Base-by-base conservation (phyloP, 2,888 invertebrate species). In the Noctua comes region DNA sequence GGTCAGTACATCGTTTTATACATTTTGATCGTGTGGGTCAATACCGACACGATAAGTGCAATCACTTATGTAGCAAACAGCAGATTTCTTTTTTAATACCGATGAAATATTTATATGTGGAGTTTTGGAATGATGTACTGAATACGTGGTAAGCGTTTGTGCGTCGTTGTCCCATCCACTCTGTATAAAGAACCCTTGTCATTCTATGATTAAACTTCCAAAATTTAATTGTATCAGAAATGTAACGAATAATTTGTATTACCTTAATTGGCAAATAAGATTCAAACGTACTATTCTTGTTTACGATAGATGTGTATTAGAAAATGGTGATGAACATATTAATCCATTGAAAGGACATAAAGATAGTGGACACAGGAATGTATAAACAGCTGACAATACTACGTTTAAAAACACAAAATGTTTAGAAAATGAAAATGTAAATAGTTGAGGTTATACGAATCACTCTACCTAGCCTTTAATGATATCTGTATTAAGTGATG, bases 361-460 rank as follows among this genome's bases (percentile, higher is more conserved):
- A 91, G 91, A 91, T 92, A 92, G 90, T 90, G 88, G 82, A 93
- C 92, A 94, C 95, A 95, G 94, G 93, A 95, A 95, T 93, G 95
- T 93, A 95, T 92, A 93, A 95, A 93, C 96, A 95, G 95, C 95
- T 94, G 96, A 97, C 96, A 97, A 97, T 97, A 97, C 95, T 96
- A 97, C 92, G 93, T 93, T 96, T 85, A 85, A 94, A 92, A 94
- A 94, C 94, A 94, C 92, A 95, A 93, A 88, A 93, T 92, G 93
- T 91, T 95, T 94, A 95, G 94, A 91, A 66, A 85, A 91, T 71
- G 84, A 87, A 87, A 90, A 82, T 92, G 93, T 92, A 92, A 75
- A 92, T 94, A 92, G 91, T 91, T 95, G 94, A 94, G 93, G 93
- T 93, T 95, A 96, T 96, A 96, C 95, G 96, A 96, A 94, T 94